These are phyloP conservation scores for Lycophotia porphyrea DNA, from an alignment of 2,888 invertebrate genomes.

Conservation along the genomic window DNA sequence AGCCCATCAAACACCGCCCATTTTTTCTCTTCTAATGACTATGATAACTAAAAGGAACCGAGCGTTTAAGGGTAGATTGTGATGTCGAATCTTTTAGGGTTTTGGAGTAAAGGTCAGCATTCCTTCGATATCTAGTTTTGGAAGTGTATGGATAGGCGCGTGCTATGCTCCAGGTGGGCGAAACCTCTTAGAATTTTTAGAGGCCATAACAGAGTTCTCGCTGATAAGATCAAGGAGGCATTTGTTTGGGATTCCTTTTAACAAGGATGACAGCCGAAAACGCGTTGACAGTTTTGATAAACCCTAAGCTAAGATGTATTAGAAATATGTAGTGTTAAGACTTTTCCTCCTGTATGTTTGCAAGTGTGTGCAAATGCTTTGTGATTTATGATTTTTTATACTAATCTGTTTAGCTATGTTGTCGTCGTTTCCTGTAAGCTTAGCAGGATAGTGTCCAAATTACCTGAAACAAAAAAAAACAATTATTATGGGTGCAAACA, in stretches of 20 bases:
- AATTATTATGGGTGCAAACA: not conserved
- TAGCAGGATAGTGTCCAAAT: not conserved
- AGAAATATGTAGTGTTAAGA: not conserved
- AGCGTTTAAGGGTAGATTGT: conserved; percentile 60
- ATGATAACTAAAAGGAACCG: conserved; percentile 64
- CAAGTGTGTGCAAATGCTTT: not conserved
- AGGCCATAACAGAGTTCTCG: conserved; percentile 19
- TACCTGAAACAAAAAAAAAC: conserved; percentile 59
- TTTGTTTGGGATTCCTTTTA: conserved; percentile 3
- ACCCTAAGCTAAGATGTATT: not conserved
- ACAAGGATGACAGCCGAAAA: not conserved
- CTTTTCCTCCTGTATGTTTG: not conserved
- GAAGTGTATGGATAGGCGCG: conserved; percentile 46
- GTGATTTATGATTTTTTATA: not conserved
- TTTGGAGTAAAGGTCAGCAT: conserved; percentile 36
- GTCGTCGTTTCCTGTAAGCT: not conserved
- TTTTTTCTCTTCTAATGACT: conserved; percentile 57
- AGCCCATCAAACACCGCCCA: conserved; percentile 51
- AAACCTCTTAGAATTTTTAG: conserved; percentile 32
- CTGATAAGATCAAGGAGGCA: conserved; percentile 35
- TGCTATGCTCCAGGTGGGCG: conserved; percentile 32
- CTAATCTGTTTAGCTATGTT: not conserved
- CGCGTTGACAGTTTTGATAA: not conserved
- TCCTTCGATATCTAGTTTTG: conserved; percentile 49
- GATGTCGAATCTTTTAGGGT: conserved; percentile 18